These are phyloP conservation scores for Apistogramma diplotaenia DNA, from an alignment of 2,113 vertebrate genomes.

Conservation along the genomic window DNA sequence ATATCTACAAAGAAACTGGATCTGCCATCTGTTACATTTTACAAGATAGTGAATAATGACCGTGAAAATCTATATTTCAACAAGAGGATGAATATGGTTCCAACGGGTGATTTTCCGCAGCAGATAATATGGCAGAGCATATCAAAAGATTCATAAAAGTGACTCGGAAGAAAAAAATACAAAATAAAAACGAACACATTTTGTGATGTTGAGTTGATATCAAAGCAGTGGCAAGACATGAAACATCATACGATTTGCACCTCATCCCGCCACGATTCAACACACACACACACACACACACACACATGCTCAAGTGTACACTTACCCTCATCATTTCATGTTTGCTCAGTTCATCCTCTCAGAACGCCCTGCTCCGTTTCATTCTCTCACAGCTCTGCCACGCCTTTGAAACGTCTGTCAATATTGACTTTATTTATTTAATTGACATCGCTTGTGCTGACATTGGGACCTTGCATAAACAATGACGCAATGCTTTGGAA, in stretches of 20 bases:
- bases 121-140: slow-evolving; percentile 5
- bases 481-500: slow-evolving; percentile 78
- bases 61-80: slow-evolving; percentile 39
- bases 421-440: slow-evolving; percentile 75
- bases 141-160: slow-evolving; percentile 25
- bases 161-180: not conserved
- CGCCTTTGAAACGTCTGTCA: slow-evolving; percentile 63
- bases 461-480: slow-evolving; percentile 70
- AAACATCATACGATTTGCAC: slow-evolving; percentile 31
- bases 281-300: not conserved
- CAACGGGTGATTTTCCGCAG: not conserved
- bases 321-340: slow-evolving; percentile 30
- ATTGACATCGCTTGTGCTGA: slow-evolving; percentile 62
- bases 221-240: slow-evolving; percentile 34
- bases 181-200: slow-evolving; percentile 7
- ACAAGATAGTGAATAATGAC: slow-evolving; percentile 45
- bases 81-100: slow-evolving; percentile 10
- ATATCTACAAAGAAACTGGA: slow-evolving; percentile 59
- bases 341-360: slow-evolving; percentile 23
- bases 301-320: not conserved
- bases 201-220: slow-evolving; percentile 27
- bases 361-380: not conserved
- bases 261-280: not conserved
- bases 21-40: slow-evolving; percentile 62
- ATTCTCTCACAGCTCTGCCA: not conserved